Base-by-base conservation (phyloP, 2,888 invertebrate species). In the Drosophila cyrtoloma region DNA sequence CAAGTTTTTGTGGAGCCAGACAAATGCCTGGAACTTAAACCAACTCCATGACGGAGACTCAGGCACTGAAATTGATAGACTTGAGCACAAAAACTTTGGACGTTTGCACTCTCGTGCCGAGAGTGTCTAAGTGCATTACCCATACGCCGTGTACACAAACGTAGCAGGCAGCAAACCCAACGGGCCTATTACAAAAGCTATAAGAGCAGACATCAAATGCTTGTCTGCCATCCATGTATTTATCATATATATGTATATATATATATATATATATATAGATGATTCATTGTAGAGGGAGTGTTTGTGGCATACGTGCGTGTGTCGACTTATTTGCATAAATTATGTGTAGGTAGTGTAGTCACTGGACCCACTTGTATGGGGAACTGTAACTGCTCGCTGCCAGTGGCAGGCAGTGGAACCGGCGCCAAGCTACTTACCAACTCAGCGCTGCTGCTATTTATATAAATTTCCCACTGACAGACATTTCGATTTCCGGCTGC, bases 401-500 rank as follows among this genome's bases (percentile, higher is more conserved):
- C 57, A 57, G 39, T 57, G 57, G 28, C 57, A 57, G 39, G 57
- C 55, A 35, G 44, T 59, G 50, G 28, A 58, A 56, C 64, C 47
- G 55, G 37, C 60, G 64, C 73, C 75, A 42, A 60, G 76, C 73
- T 77, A 79, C 79, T 77, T 71, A 75, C 64, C 52, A 55, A 52
- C 67, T 53, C 58, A 59, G 35, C 32, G 30, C 62, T 42, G 33
- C 65, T 67, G 66, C 57, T 80, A 69, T 77, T 81, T 80, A 82
- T 82, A 76, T 78, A 82, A 78, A 84, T 84, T 82, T 86, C 59
- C 61, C 76, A 77, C 85, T 85, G 84, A 85, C 87, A 87, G 87
- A 85, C 85, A 82, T 85, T 85, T 86, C 87, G 87, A 87, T 87
- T 86, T 86, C 87, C 86, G 87, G 82, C 61, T 79, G 79, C 79